phyloP scores from a whole-genome alignment of 2,888 invertebrate genomes.

The Argynnis bischoffii region DNA sequence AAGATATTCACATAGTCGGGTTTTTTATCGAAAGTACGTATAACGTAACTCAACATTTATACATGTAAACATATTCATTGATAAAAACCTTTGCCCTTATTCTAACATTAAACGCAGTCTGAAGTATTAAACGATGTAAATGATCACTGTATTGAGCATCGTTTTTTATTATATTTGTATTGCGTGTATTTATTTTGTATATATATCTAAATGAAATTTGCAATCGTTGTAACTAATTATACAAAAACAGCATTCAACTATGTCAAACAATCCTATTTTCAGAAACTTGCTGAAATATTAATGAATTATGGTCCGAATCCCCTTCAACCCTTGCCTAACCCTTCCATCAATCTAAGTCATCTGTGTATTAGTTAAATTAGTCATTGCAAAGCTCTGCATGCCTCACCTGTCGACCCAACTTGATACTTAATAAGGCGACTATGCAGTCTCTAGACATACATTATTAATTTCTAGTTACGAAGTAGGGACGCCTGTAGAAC shows the following conservation, averaged over 20 bases:
- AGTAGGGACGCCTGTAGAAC: constrained; percentile 61
- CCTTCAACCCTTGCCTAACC: constrained; percentile 30
- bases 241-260: neutral
- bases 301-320: constrained; percentile 20
- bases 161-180: no score
- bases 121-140: no score
- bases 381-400: constrained; percentile 35
- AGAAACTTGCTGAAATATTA: constrained; percentile 6
- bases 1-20: no score
- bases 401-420: constrained; percentile 39
- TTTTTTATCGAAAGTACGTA: no score
- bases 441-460: constrained; percentile 67
- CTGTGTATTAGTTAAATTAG: constrained; percentile 39
- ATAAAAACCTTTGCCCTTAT: no score
- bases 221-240: neutral
- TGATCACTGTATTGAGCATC: neutral
- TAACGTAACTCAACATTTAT: no score
- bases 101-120: no score
- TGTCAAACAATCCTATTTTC: constrained; percentile 1
- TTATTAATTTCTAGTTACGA: constrained; percentile 79
- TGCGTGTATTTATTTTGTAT: neutral
- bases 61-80: no score
- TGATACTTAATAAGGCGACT: constrained; percentile 42
- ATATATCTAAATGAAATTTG: neutral
- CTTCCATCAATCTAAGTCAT: constrained; percentile 36